Percentiles rank a stretch among this genome's conserved stretches.
Evolutionary conservation across 1,140 invertebrate species (phyloP).

Genomic region (Elysia chlorotica): DNA sequence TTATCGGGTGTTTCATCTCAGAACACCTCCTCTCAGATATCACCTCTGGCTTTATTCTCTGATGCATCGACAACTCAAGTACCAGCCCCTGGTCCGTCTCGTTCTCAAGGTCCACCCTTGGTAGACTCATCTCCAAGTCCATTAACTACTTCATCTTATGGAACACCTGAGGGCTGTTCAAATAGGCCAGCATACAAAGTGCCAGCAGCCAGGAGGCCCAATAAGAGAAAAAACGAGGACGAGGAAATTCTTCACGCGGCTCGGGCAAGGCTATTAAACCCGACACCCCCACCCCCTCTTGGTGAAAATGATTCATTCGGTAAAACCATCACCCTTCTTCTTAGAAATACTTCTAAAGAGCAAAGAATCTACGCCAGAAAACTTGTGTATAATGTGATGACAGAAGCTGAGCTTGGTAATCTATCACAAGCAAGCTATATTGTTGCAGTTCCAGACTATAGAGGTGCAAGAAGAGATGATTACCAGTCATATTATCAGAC

Average conservation of each 20-base stretch:
- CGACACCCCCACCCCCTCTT: not conserved
- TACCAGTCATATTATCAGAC: not conserved
- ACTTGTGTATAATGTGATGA: not conserved
- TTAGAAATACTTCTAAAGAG: conserved; percentile 5
- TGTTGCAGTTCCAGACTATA: not conserved
- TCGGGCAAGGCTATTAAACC: conserved; percentile 11
- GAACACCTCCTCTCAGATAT: not conserved
- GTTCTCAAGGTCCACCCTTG: not conserved
- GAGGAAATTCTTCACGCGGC: conserved; percentile 1
- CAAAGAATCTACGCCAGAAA: conserved; percentile 8
- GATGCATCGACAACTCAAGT: not conserved
- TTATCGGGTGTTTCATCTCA: not conserved
- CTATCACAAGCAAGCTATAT: not conserved
- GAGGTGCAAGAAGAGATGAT: not conserved
- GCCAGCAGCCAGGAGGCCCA: not conserved
- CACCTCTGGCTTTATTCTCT: not conserved
- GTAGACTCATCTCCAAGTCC: not conserved
- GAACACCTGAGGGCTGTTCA: not conserved
- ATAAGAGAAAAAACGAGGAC: conserved; percentile 5
- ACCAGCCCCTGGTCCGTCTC: not conserved
- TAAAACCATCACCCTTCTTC: not conserved
- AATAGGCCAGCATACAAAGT: not conserved
- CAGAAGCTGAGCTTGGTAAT: not conserved
- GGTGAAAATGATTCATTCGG: conserved; percentile 4
- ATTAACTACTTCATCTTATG: not conserved